Evolutionary conservation across 2,113 vertebrate species (phyloP), one percentile per base, ranked within the genome.

Genomic region (Pithys albifrons): DNA sequence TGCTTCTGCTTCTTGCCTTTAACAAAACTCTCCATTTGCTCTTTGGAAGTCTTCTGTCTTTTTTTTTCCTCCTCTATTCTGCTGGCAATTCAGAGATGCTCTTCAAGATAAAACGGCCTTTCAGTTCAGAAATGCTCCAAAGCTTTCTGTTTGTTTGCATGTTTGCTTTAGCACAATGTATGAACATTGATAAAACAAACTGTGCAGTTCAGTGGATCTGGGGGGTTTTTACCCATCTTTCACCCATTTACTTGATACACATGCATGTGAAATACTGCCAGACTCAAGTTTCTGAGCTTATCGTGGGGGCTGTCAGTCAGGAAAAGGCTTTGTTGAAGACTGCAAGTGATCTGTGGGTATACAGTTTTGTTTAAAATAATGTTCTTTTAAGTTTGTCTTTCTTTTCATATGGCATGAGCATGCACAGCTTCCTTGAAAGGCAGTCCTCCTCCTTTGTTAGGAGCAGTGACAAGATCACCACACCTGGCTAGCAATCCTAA

Each of bases 301-400:
- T 96, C 95, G 96, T 61, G 29, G 76, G 95, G 91, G 89, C 84
- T 94, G 93, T 83, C 89, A 91, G 80, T 96, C 87, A 96, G 39
- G 35, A 81, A 85, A 91, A 90, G 78, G 88, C 88, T 96, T 96
- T 94, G 92, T 97, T 96, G 96, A 97, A 96, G 93, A 79, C 90
- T 93, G 89, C 84, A 96, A 97, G 83, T 82, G 91, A 96, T 97
- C 95, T 25, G 23, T 37, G 22, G 57, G 73, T 62, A 95, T 82
- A 93, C 12, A 11, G 73, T 76, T 97, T 95, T 94, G 87, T 95
- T 95, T 77, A 88, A 69, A 91, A 77, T 59, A 70, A 64, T 74
- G 31, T 27, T 82, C 82, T 95, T 94, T 91, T 55, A 91, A 96
- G 89, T 88, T 85, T 78, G 95, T 83, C 84, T 95, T 93, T 95